Evolutionary conservation across 2,113 vertebrate species (phyloP), one percentile per base, ranked within the genome.

Genomic region (Engraulis encrasicolus): DNA sequence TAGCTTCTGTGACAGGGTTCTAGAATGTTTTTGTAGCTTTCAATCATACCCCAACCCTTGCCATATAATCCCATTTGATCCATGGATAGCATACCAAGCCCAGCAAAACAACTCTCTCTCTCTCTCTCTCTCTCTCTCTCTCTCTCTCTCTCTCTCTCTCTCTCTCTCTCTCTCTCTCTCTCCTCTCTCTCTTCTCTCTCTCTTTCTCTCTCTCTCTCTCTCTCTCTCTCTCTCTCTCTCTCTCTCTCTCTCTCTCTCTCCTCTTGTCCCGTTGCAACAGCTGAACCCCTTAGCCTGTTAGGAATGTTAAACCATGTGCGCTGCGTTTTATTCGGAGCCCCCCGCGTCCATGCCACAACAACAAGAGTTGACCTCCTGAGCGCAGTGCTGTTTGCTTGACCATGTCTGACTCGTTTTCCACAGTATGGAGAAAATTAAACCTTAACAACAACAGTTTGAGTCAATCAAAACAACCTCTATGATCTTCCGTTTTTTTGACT

Each of bases 61-160:
- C 86, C 83, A 27, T 89, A 83, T 92, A 93, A 94, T 93, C 90
- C 91, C 85, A 37, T 81, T 66, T 89, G 88, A 92, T 93, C 87
- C 79, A 52, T 78, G 82, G 85, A 85, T 86, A 91, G 91, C 90
- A 91, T 90, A 91, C 85, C 20, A 78, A 9, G 15, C 50, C 49
- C 89, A 82, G 89, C 82, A 90, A 93, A 92, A 92, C 91, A 94
- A 89, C 89, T 85, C 83, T 31, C n/a, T 31, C 58, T 66, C 58
- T 66, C 58, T 31, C 4, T 61, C 20, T 61, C 58, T 61, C 58
- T 66, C 58, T 66, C 58, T 66, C 23, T 66, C 58, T 66, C 23
- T 31, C n/a, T 58, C 20, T n/a, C 54, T n/a, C 54, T 0, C 6
- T n/a, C 20, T 12, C 58, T 14, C 15, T 9, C 54, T 1, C n/a